Percentiles rank a stretch among this genome's conserved stretches.
Evolutionary conservation across 37 sponge, comb jelly and placozoan species (phyloP).

Genomic region (Petrosia ficiformis): DNA sequence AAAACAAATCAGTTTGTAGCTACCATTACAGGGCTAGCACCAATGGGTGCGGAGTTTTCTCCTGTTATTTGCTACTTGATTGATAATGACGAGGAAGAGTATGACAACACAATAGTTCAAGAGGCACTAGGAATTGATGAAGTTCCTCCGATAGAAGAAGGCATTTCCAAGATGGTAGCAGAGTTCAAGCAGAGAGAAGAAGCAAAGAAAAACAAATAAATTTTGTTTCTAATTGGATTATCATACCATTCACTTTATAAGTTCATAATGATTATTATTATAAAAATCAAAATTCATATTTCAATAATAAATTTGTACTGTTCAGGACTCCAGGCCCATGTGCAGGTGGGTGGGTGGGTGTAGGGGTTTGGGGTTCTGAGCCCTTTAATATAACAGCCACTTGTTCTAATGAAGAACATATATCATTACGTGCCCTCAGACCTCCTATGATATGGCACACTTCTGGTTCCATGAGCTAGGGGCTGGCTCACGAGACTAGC

Average conservation of each 20-base stretch:
- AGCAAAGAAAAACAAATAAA: neutral
- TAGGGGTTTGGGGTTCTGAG: too few relatives aligned
- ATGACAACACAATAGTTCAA: constrained; percentile 1
- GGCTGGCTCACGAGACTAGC: too few relatives aligned
- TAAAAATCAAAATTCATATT: too few relatives aligned
- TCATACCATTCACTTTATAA: too few relatives aligned
- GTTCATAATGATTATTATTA: too few relatives aligned
- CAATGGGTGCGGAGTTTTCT: constrained; percentile 51
- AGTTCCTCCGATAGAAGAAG: constrained; percentile 27
- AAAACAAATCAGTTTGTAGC: constrained; percentile 45
- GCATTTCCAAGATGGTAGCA: constrained; percentile 23
- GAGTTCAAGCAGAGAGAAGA: constrained; percentile 7
- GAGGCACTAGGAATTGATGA: constrained; percentile 40
- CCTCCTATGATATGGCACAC: too few relatives aligned
- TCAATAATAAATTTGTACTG: neutral
- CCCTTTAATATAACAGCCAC: too few relatives aligned
- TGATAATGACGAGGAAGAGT: constrained; percentile 16
- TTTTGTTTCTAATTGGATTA: too few relatives aligned
- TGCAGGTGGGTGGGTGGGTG: neutral
- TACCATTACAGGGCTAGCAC: constrained; percentile 37
- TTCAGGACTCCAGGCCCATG: neutral
- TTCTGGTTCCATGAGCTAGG: too few relatives aligned
- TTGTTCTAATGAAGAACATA: too few relatives aligned
- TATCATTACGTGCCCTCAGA: too few relatives aligned
- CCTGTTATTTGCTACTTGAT: constrained; percentile 26